These are phyloP conservation scores for Bufotes viridis DNA, from an alignment of 2,797 vertebrate species.

Conservation along the genomic window DNA sequence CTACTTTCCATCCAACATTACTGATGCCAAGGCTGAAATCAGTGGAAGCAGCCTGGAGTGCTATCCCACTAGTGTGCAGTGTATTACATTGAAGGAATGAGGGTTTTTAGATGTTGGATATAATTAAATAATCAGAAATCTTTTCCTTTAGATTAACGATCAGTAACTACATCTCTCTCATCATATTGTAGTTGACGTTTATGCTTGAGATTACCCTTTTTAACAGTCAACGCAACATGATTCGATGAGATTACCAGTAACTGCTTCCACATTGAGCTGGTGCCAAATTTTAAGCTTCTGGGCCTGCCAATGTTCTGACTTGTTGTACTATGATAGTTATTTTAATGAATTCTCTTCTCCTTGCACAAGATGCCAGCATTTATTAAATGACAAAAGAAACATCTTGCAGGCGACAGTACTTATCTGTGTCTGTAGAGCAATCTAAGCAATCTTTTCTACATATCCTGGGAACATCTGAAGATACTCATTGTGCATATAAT, in stretches of 20 bases:
- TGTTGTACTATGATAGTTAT: conserved; percentile 51
- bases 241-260: conserved; percentile 27
- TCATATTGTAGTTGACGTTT: conserved; percentile 14
- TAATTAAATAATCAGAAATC: not conserved
- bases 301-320: conserved; percentile 19
- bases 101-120: too few relatives aligned
- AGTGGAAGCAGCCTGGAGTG: too few relatives aligned
- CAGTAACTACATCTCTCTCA: not conserved
- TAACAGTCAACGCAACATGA: conserved; percentile 27
- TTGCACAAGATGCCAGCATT: conserved; percentile 50
- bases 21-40: too few relatives aligned
- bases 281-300: conserved; percentile 36
- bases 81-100: too few relatives aligned
- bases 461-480: conserved; percentile 31
- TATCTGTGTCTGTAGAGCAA: conserved; percentile 51
- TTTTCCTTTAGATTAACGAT: not conserved
- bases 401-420: conserved; percentile 39
- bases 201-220: conserved; percentile 33
- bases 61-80: too few relatives aligned
- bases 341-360: conserved; percentile 48
- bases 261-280: conserved; percentile 38
- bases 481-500: conserved; percentile 37
- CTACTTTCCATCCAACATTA: too few relatives aligned
- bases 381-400: conserved; percentile 48
- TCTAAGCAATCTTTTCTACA: conserved; percentile 44